Evolutionary conservation across 2,113 vertebrate species (phyloP).

Genomic region (Thamnophis sirtalis): DNA sequence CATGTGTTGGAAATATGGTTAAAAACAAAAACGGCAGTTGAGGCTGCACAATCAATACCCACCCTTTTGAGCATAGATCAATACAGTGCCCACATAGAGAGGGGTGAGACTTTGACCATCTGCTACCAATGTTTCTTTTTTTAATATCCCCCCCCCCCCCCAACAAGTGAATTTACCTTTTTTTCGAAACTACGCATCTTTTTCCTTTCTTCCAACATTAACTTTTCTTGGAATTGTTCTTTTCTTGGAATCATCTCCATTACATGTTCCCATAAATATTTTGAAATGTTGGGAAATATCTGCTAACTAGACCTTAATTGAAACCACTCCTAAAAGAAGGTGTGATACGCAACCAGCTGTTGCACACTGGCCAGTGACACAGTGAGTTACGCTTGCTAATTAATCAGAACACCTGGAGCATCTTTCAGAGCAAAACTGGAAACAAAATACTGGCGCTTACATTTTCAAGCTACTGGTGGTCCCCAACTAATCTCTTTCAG

Average conservation of each 20-base stretch:
- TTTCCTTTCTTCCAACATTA: neutral
- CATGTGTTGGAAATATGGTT: neutral
- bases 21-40: neutral
- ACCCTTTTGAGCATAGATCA: neutral
- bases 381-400: constrained; percentile 72
- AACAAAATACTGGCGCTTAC: constrained; percentile 92
- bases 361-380: constrained; percentile 63
- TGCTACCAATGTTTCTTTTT: neutral
- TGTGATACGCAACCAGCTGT: constrained; percentile 55
- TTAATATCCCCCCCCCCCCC: neutral
- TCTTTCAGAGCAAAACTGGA: constrained; percentile 75
- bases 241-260: constrained; percentile 14
- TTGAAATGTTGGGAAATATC: constrained; percentile 43
- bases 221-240: neutral
- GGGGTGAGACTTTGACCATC: neutral
- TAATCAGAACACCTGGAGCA: constrained; percentile 89
- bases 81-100: neutral
- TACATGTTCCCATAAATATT: constrained; percentile 36
- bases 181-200: constrained; percentile 15
- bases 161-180: neutral
- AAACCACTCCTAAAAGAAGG: constrained; percentile 63
- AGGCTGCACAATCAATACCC: neutral
- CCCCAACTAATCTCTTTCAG: constrained; percentile 89
- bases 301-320: constrained; percentile 68
- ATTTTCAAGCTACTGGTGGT: constrained; percentile 84